A percentile compares a stretch with the other conserved stretches of the same genome.
Conservation (phyloP, 2,113 vertebrate species). For the Callithrix jacchus region DNA sequence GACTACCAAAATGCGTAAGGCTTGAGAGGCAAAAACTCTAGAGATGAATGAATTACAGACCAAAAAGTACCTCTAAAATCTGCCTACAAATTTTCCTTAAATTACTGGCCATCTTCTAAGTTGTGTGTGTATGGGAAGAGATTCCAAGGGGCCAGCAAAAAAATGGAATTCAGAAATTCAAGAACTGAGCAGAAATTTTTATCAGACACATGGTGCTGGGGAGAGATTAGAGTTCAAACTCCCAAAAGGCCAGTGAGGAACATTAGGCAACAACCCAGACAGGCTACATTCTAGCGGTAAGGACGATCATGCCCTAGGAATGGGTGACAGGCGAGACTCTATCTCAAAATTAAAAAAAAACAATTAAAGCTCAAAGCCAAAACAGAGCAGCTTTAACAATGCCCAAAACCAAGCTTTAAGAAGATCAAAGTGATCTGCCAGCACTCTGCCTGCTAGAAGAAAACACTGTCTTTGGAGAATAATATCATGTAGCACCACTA, state of each 20-base stretch:
- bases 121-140: neutral
- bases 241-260: neutral
- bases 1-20: neutral
- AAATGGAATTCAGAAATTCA: neutral
- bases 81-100: neutral
- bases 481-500: neutral
- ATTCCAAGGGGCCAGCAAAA: constrained; percentile 17
- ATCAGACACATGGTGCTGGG: neutral
- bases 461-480: neutral
- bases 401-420: neutral
- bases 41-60: neutral
- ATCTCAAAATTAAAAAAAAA: no score
- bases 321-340: no score
- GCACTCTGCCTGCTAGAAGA: neutral
- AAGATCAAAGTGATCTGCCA: neutral
- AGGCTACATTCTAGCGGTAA: neutral
- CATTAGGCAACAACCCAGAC: neutral
- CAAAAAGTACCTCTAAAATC: neutral
- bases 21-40: neutral
- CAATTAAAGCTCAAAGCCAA: neutral
- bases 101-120: neutral
- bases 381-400: neutral
- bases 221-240: neutral
- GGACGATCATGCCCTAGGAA: neutral
- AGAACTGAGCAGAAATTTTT: constrained; percentile 30